phyloP scores from a whole-genome alignment of 2,113 vertebrate species.

The Clarias magur region DNA sequence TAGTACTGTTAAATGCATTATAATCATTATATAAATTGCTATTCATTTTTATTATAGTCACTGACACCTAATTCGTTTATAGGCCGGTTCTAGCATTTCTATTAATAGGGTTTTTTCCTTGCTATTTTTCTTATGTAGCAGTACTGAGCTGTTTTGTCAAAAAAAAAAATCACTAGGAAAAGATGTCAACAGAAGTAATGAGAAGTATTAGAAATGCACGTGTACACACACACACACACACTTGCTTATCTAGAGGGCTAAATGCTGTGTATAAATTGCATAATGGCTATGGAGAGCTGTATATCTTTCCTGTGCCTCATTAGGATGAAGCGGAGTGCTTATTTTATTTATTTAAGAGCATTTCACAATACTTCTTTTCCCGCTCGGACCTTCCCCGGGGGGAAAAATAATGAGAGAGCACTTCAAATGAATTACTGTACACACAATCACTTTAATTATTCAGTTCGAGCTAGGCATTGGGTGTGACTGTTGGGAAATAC shows the following conservation, averaged over 20 bases:
- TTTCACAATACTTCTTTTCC: conserved; percentile 52
- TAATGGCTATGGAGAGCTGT: conserved; percentile 40
- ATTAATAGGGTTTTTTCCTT: background rate
- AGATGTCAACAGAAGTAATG: conserved; percentile 7
- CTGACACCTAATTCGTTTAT: background rate
- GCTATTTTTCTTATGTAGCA: background rate
- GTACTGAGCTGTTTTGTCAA: background rate
- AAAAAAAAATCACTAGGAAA: background rate
- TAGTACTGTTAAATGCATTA: background rate
- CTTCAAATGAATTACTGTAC: conserved; percentile 61
- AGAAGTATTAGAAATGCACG: background rate
- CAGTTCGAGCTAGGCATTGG: conserved; percentile 54
- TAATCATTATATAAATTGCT: background rate
- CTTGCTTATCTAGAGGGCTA: conserved; percentile 21
- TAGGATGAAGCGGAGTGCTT: conserved; percentile 49
- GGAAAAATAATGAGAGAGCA: conserved; percentile 59
- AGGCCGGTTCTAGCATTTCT: too few relatives aligned
- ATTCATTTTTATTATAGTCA: background rate
- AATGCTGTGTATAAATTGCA: conserved; percentile 38
- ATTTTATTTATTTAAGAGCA: conserved; percentile 54
- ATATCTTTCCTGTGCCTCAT: conserved; percentile 45
- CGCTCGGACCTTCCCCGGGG: conserved; percentile 51
- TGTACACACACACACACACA: conserved; percentile 7
- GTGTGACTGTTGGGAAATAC: conserved; percentile 61
- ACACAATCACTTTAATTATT: conserved; percentile 61